Evolutionary conservation across 2,888 invertebrate genomes (phyloP).

Genomic region (Suillia variegata): DNA sequence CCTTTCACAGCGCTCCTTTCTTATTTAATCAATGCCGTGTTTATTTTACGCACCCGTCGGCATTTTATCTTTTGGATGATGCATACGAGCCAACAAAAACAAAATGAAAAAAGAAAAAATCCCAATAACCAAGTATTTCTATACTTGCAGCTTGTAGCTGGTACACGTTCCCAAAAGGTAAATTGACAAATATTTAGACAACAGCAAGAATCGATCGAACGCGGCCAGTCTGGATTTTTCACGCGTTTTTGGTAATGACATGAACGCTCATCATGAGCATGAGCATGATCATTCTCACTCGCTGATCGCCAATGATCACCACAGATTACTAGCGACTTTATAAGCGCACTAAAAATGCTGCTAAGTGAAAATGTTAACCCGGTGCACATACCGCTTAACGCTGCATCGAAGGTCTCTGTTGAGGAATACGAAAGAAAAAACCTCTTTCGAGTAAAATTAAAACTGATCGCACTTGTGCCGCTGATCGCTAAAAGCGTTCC

Average conservation of each 20-base stretch:
- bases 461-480: neutral
- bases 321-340: too few relatives aligned
- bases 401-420: too few relatives aligned
- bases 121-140: neutral
- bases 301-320: too few relatives aligned
- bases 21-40: constrained; percentile 42
- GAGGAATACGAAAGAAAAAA: too few relatives aligned
- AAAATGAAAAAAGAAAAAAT: neutral
- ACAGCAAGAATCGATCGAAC: neutral
- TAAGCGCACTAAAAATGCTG: neutral
- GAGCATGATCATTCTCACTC: too few relatives aligned
- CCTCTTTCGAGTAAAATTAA: neutral
- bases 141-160: constrained; percentile 3
- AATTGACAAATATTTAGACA: constrained; percentile 30
- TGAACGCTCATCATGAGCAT: neutral
- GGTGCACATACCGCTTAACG: too few relatives aligned
- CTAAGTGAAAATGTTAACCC: neutral
- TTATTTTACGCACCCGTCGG: constrained; percentile 57
- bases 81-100: neutral
- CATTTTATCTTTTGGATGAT: constrained; percentile 34
- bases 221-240: neutral
- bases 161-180: constrained; percentile 14
- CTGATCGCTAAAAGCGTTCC: too few relatives aligned
- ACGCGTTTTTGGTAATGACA: too few relatives aligned
- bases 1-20: neutral